These are phyloP conservation scores for Amphimedon queenslandica DNA, from an alignment of 37 sponge, comb jelly and placozoan genomes.

Conservation along the genomic window DNA sequence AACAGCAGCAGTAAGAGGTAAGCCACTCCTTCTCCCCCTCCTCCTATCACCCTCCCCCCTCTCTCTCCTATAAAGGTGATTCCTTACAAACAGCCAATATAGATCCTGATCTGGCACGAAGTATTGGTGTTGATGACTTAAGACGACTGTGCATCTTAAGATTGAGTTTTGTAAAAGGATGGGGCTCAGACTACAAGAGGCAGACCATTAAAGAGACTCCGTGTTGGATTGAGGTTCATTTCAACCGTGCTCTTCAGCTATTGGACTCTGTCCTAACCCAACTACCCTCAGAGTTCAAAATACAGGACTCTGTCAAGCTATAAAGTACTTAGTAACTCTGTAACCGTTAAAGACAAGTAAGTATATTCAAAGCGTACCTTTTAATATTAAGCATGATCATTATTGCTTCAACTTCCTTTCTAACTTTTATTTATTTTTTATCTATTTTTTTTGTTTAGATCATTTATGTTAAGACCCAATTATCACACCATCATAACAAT, in stretches of 20 bases:
- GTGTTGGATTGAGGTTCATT: conserved; percentile 96
- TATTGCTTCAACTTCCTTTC: no score
- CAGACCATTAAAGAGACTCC: conserved; percentile 97
- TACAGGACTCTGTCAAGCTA: conserved; percentile 74
- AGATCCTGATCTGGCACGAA: conserved; percentile 45
- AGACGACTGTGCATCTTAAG: conserved; percentile 84
- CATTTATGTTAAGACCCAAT: no score
- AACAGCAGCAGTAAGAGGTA: conserved; percentile 89
- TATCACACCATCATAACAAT: no score
- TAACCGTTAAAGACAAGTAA: conserved; percentile 13
- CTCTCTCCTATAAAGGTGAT: conserved; percentile 47
- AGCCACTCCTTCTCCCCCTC: not conserved
- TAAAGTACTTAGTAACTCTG: conserved; percentile 34
- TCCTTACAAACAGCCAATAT: conserved; percentile 16
- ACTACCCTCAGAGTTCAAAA: conserved; percentile 67
- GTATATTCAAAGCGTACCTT: not conserved
- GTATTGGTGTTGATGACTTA: conserved; percentile 91
- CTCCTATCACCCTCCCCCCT: no score
- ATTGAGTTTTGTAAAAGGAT: conserved; percentile 97
- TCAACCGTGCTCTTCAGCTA: conserved; percentile 93
- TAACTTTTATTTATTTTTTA: no score
- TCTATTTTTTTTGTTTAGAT: no score
- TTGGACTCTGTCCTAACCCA: conserved; percentile 86
- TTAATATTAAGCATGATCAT: no score
- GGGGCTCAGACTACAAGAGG: conserved; percentile 96